Conservation (phyloP, 2,888 invertebrate species). For the Aradus depressus region DNA sequence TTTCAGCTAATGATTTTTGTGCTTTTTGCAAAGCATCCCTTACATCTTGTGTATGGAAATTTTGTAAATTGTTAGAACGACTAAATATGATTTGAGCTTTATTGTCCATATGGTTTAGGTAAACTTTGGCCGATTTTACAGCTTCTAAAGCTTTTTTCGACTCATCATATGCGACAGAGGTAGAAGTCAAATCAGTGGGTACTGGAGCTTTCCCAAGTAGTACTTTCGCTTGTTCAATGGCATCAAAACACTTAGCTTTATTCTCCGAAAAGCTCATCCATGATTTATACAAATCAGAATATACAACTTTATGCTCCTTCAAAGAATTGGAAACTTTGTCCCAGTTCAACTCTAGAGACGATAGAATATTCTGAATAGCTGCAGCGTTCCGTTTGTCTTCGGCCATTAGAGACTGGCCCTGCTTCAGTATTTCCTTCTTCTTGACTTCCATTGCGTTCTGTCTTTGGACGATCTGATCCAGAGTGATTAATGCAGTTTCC, state of each 20-base stretch:
- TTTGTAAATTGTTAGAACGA: constrained; percentile 55
- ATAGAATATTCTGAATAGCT: constrained; percentile 64
- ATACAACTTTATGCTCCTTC: constrained; percentile 36
- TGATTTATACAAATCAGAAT: constrained; percentile 57
- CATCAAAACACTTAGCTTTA: constrained; percentile 55
- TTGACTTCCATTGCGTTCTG: constrained; percentile 37
- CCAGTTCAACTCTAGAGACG: constrained; percentile 68
- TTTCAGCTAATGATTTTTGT: not conserved
- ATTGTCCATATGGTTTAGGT: constrained; percentile 45
- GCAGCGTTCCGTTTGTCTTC: constrained; percentile 71
- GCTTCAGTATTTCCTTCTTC: constrained; percentile 52
- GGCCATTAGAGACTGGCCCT: constrained; percentile 67
- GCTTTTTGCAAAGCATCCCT: constrained; percentile 30
- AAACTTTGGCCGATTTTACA: constrained; percentile 24
- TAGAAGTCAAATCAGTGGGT: constrained; percentile 61
- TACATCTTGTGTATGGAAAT: constrained; percentile 47
- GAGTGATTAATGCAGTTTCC: constrained; percentile 42
- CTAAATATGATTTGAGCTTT: constrained; percentile 60
- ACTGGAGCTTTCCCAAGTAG: constrained; percentile 46
- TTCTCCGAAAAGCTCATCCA: constrained; percentile 65
- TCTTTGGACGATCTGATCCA: constrained; percentile 42
- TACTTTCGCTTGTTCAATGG: constrained; percentile 53
- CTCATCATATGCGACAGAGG: constrained; percentile 50
- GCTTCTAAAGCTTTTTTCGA: constrained; percentile 64
- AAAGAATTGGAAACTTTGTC: constrained; percentile 65